Conservation (phyloP, 2,797 vertebrate species). For the Eulemur coronatus region DNA sequence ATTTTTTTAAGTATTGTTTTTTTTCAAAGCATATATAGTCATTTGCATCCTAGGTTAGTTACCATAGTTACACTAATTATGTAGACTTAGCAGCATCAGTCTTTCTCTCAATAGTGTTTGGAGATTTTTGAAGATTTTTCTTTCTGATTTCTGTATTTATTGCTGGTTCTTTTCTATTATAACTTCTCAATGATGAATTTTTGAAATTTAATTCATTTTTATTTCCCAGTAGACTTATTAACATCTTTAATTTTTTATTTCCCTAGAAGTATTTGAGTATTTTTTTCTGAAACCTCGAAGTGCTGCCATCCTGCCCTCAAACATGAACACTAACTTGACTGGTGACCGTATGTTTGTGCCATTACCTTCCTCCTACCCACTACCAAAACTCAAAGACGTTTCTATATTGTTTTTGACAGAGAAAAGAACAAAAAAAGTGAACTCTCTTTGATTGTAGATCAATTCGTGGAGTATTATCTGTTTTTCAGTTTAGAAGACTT, state of each 20-base stretch:
- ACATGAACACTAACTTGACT: not conserved
- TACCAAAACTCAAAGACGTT: not conserved
- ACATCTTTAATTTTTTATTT: not conserved
- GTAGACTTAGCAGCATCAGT: not conserved
- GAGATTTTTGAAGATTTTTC: conserved; percentile 38
- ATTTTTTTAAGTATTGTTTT: not conserved
- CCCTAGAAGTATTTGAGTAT: not conserved
- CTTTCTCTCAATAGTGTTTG: not conserved
- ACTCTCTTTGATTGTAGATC: not conserved
- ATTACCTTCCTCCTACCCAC: not conserved
- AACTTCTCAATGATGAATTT: not conserved
- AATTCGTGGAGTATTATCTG: not conserved
- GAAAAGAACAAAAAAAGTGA: not conserved
- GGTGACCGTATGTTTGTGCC: not conserved
- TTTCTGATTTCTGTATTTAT: not conserved
- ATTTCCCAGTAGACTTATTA: not conserved
- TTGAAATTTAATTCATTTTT: conserved; percentile 40
- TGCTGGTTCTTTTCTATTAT: not conserved
- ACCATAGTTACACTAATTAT: conserved; percentile 53
- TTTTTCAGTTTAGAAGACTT: not conserved
- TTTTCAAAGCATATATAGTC: conserved; percentile 33
- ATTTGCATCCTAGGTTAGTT: conserved; percentile 42
- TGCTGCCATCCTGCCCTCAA: not conserved
- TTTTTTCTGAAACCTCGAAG: not conserved
- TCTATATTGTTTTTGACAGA: not conserved